A percentile compares a stretch with the other conserved stretches of the same genome.
These are phyloP conservation scores for Melieria omissa DNA, from an alignment of 2,888 invertebrate genomes.

Conservation along the genomic window DNA sequence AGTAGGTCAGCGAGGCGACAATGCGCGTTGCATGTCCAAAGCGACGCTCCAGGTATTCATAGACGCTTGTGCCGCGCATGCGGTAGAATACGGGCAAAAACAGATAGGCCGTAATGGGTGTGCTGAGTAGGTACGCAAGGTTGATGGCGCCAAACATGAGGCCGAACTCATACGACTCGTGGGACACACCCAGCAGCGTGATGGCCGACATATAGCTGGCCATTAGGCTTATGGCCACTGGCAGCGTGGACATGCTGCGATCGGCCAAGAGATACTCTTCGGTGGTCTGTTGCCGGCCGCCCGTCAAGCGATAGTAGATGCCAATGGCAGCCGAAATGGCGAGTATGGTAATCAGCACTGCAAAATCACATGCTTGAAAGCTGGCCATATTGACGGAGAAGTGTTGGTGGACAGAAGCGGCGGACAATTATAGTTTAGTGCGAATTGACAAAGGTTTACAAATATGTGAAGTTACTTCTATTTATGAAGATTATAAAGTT, in stretches of 20 bases:
- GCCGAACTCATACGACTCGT: slow-evolving; percentile 86
- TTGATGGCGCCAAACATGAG: slow-evolving; percentile 83
- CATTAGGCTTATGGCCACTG: slow-evolving; percentile 90
- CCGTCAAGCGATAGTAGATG: slow-evolving; percentile 86
- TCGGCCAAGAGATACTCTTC: slow-evolving; percentile 90
- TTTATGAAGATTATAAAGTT: too few species aligned
- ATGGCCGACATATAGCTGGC: slow-evolving; percentile 94
- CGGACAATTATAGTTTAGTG: too few species aligned
- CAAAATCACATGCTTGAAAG: slow-evolving; percentile 73
- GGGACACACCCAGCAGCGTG: slow-evolving; percentile 87
- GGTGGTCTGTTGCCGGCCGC: slow-evolving; percentile 87
- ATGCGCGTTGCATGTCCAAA: slow-evolving; percentile 83
- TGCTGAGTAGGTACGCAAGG: slow-evolving; percentile 79
- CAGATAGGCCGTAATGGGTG: slow-evolving; percentile 80
- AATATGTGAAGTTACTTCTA: too few species aligned
- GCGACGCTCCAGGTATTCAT: slow-evolving; percentile 90
- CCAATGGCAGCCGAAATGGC: slow-evolving; percentile 81
- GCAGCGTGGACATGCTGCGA: slow-evolving; percentile 81
- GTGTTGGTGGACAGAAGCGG: too few species aligned
- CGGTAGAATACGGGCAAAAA: slow-evolving; percentile 89
- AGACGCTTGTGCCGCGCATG: slow-evolving; percentile 84
- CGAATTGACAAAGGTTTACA: too few species aligned
- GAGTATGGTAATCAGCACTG: slow-evolving; percentile 78
- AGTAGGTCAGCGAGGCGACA: slow-evolving; percentile 85
- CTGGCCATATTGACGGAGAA: slow-evolving; percentile 32